A percentile compares a stretch with the other conserved stretches of the same genome.
phyloP scores from a whole-genome alignment of 30 jellyfish, hydroid and myxozoan species.

The Cassiopea andromeda region DNA sequence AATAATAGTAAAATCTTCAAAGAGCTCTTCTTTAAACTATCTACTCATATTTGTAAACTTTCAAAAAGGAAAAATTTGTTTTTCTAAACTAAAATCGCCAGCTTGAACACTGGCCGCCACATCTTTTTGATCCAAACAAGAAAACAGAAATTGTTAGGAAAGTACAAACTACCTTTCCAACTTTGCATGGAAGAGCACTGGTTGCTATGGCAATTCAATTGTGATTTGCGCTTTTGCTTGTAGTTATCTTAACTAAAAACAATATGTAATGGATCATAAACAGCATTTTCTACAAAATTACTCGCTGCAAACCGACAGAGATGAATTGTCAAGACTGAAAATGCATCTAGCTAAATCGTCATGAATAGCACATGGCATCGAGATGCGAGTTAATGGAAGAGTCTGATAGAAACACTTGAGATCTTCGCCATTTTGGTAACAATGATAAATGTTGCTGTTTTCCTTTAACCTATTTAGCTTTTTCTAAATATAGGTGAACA shows the following conservation, averaged over 20 bases:
- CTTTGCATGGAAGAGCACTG: neutral
- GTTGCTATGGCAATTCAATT: neutral
- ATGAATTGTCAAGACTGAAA: too few relatives aligned
- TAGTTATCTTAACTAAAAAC: too few relatives aligned
- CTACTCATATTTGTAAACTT: constrained; percentile 9
- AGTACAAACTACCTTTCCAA: neutral
- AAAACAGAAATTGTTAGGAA: neutral
- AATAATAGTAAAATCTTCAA: neutral
- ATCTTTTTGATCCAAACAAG: neutral
- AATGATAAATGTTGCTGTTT: too few relatives aligned
- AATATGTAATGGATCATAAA: neutral
- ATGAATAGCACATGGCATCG: too few relatives aligned
- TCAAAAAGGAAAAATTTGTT: constrained; percentile 12
- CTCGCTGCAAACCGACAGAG: neutral
- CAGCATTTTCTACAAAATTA: neutral
- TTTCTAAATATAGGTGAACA: too few relatives aligned
- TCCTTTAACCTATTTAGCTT: too few relatives aligned
- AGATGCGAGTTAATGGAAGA: too few relatives aligned
- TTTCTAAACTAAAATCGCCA: constrained; percentile 2
- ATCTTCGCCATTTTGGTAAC: too few relatives aligned
- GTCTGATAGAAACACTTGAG: too few relatives aligned
- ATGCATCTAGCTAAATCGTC: too few relatives aligned
- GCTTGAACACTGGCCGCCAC: constrained; percentile 17
- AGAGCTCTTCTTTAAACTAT: neutral
- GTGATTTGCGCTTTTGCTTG: neutral